Conservation (phyloP, 2,113 vertebrate species). For the Lampris incognitus region DNA sequence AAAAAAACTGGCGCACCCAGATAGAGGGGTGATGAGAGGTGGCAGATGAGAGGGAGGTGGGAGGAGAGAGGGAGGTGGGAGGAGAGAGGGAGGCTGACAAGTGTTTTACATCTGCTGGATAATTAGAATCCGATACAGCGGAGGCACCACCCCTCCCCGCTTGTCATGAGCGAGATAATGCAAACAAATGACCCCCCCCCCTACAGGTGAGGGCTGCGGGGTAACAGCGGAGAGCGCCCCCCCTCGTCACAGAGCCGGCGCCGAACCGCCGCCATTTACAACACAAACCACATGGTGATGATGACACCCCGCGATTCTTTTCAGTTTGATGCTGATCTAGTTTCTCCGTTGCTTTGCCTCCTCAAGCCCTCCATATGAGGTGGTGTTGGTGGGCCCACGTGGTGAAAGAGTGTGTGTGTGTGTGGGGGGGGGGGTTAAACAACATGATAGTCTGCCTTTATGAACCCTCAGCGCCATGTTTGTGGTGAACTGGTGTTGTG, state of each 20-base stretch:
- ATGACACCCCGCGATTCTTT: conserved; percentile 56
- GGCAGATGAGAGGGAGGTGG: neutral
- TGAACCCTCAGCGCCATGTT: neutral
- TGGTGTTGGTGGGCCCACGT: neutral
- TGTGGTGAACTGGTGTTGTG: no score
- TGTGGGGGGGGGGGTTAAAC: conserved; percentile 24
- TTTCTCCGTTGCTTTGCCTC: conserved; percentile 37
- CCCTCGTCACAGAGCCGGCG: conserved; percentile 22
- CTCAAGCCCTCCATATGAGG: conserved; percentile 1
- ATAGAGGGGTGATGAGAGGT: neutral
- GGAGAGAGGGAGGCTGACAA: conserved; percentile 46
- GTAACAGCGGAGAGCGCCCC: conserved; percentile 31
- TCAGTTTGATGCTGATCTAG: conserved; percentile 63
- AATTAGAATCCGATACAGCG: conserved; percentile 66
- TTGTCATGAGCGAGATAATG: conserved; percentile 66
- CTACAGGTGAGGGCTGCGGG: conserved; percentile 47
- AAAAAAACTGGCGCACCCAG: neutral
- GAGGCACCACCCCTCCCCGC: conserved; percentile 54
- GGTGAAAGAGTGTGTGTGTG: neutral
- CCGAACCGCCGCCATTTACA: conserved; percentile 44
- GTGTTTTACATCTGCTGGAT: conserved; percentile 69
- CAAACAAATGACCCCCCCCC: conserved; percentile 70
- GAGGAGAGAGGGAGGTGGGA: neutral
- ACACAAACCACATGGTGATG: conserved; percentile 59
- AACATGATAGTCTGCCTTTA: conserved; percentile 45